Conservation (phyloP, 2,888 invertebrate genomes). For the Phaonia tiefii region DNA sequence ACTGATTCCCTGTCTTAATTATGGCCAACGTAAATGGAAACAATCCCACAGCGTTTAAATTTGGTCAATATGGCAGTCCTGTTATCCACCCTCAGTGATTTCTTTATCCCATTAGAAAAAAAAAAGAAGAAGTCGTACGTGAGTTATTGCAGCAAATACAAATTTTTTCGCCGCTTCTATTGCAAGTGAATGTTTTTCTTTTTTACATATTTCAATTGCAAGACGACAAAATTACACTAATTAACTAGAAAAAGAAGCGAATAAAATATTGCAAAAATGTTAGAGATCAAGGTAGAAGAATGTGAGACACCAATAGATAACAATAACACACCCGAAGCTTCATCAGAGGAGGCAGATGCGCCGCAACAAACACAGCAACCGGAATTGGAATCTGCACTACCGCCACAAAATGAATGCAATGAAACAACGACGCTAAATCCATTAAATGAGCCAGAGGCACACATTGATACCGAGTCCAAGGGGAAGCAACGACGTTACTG, state of each 20-base stretch:
- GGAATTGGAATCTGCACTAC: neutral
- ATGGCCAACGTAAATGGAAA: too few species aligned
- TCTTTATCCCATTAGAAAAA: neutral
- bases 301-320: constrained; percentile 4
- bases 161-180: constrained; percentile 63
- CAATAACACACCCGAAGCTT: neutral
- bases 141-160: constrained; percentile 52
- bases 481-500: constrained; percentile 75
- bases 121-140: constrained; percentile 58
- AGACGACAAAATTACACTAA: constrained; percentile 24
- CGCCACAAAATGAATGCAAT: constrained; percentile 10
- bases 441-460: constrained; percentile 65
- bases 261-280: constrained; percentile 40
- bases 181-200: constrained; percentile 34
- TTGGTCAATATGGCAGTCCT: constrained; percentile 26
- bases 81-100: constrained; percentile 4
- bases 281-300: constrained; percentile 51
- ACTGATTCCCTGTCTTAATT: too few species aligned
- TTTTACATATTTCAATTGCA: neutral
- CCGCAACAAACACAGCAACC: neutral
- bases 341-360: neutral
- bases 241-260: constrained; percentile 35
- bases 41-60: too few species aligned
- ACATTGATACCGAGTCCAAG: constrained; percentile 71
- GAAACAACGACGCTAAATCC: constrained; percentile 53